These are phyloP conservation scores for Peromyscus maniculatus DNA, from an alignment of 2,113 vertebrate species.

Conservation along the genomic window DNA sequence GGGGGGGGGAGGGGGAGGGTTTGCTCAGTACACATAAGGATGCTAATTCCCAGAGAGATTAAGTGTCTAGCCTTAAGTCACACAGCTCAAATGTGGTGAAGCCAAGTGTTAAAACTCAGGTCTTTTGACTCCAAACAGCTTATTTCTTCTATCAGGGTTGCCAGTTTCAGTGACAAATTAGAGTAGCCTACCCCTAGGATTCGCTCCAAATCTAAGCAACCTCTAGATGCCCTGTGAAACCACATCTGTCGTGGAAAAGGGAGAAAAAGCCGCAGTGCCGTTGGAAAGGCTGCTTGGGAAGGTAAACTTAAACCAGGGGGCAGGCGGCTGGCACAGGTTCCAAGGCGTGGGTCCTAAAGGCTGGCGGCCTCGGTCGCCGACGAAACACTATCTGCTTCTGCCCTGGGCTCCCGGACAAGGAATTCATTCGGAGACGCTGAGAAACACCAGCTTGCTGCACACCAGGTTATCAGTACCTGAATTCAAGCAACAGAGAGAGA, in stretches of 20 bases:
- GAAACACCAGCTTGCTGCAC: slow-evolving; percentile 47
- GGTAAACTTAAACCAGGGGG: slow-evolving; percentile 70
- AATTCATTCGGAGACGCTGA: slow-evolving; percentile 55
- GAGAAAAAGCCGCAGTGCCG: slow-evolving; percentile 70
- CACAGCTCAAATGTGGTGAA: slow-evolving; percentile 53
- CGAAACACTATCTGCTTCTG: slow-evolving; percentile 64
- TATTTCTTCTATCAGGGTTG: slow-evolving; percentile 57
- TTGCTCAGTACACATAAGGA: not conserved
- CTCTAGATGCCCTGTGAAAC: slow-evolving; percentile 71
- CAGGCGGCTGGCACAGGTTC: slow-evolving; percentile 70
- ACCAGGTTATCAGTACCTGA: slow-evolving; percentile 63
- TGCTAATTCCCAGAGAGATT: slow-evolving; percentile 54
- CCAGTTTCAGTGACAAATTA: slow-evolving; percentile 66
- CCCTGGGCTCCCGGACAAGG: slow-evolving; percentile 70
- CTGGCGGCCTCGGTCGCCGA: slow-evolving; percentile 56
- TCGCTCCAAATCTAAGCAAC: slow-evolving; percentile 74
- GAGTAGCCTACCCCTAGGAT: slow-evolving; percentile 54
- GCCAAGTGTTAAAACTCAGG: slow-evolving; percentile 63
- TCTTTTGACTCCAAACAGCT: slow-evolving; percentile 44
- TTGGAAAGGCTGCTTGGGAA: slow-evolving; percentile 69
- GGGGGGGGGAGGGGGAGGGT: no score
- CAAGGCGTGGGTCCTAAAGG: slow-evolving; percentile 54
- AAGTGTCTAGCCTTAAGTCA: slow-evolving; percentile 35
- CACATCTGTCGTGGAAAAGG: slow-evolving; percentile 71
- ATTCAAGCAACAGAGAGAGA: slow-evolving; percentile 56